Evolutionary conservation across 2,113 vertebrate genomes (phyloP), one percentile per base, ranked within the genome.

Genomic region (Larimichthys crocea): DNA sequence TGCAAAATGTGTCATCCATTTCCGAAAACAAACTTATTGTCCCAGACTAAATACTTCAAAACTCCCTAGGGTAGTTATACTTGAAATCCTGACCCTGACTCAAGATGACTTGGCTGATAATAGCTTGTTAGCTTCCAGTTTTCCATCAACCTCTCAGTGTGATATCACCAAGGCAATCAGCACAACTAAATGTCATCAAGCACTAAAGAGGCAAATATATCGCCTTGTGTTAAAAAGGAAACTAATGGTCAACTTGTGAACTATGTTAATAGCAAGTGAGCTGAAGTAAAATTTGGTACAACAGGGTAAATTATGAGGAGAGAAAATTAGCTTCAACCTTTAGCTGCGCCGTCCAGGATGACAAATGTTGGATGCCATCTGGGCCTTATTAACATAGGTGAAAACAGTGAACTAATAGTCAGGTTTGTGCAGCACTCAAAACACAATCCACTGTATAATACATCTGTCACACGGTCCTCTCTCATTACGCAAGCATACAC

Each of bases 161-260:
- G 75, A 90, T 88, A 84, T 85, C 68, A 73, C 29, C 42, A n/a
- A 75, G 61, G 62, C 57, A 80, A 85, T 66, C 79, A 48, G 66
- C 19, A 4, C 59, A 62, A 59, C 60, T 50, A 65, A 15, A 20
- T 86, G 75, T 84, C 26, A 83, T 78, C 11, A 16, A 68, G 50
- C 10, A 11, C 40, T 40, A 40, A 77, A 77, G 52, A 67, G 53
- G 71, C 79, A 84, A 86, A 63, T 29, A 60, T 85, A 83, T 49
- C 22, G 59, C 49, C 26, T 57, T 60, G 61, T 74, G 61, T 83
- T 56, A 20, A 70, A 73, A 64, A 44, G 60, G 61, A 83, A 88
- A 78, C 49, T 60, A 48, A 50, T 48, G 4, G 71, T 72, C 64
- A 85, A 74, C 61, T 44, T 65, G 7, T 53, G 12, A 57, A 35